Evolutionary conservation across 1,140 invertebrate genomes (phyloP).

Genomic region (Magallana gigas): DNA sequence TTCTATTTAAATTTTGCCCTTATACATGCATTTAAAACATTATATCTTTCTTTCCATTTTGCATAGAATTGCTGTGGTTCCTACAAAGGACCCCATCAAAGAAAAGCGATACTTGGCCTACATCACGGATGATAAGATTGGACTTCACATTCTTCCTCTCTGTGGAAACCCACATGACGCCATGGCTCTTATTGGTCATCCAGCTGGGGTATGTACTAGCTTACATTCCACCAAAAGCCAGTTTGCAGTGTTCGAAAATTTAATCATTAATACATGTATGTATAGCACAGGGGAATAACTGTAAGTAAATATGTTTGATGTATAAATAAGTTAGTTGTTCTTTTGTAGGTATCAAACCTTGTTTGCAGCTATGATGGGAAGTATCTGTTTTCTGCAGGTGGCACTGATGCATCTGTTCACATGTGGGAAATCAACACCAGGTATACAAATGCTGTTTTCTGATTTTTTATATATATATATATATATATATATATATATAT

Average conservation of each 20-base stretch:
- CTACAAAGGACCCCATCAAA: conserved; percentile 67
- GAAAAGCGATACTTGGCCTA: conserved; percentile 82
- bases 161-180: conserved; percentile 88
- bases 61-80: conserved; percentile 73
- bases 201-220: conserved; percentile 76
- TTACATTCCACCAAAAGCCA: background rate
- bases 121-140: conserved; percentile 84
- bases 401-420: conserved; percentile 81
- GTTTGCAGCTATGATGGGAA: conserved; percentile 78
- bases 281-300: background rate
- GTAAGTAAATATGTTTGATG: background rate
- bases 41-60: conserved; percentile 6
- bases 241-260: background rate
- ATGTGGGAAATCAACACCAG: conserved; percentile 83
- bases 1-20: no score
- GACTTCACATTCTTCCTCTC: conserved; percentile 84
- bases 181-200: conserved; percentile 85
- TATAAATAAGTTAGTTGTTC: background rate
- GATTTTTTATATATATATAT: no score
- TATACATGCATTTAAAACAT: no score
- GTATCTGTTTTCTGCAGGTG: conserved; percentile 83
- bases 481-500: no score
- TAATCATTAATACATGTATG: background rate
- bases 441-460: conserved; percentile 72
- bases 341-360: conserved; percentile 73